Base-by-base conservation (phyloP, 2,113 vertebrate genomes). In the Diadophis punctatus region DNA sequence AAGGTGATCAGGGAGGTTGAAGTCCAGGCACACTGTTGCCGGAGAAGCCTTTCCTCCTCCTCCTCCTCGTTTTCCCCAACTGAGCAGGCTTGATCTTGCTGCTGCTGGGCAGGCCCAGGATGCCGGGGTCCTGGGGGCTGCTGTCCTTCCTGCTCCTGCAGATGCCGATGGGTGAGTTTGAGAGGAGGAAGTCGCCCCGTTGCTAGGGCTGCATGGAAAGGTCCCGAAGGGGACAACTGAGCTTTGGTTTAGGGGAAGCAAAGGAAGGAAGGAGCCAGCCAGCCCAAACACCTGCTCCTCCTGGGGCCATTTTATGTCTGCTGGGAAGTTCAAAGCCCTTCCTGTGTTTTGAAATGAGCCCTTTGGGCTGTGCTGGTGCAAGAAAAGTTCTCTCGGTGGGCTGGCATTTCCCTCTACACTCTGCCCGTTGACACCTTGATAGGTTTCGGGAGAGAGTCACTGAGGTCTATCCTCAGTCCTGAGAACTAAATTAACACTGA, bases 151-250 rank as follows among this genome's bases (percentile, higher is more conserved):
- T 94, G 90, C 93, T 89, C 43, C 3, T 92, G 68, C 68, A 8
- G 68, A 22, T 27, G 23, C 52, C 94, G 43, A 87, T 93, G 68
- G 96, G 96, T 97, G 88, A 95, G 96, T 55, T 34, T 25, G 48
- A 23, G n/a, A 7, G 11, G 34, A n/a, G 39, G 89, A 74, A 27
- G 48, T 23, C 8, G 2, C 14, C 7, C 7, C 10, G 27, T 9
- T 8, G n/a, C 10, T 51, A 12, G 48, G 68, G n/a, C 16, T 11
- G 87, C 20, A 2, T 11, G 27, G 3, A 7, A 39, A 23, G 20
- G 2, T 11, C 87, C 87, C 14, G n/a, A n/a, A 3, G 16, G 53
- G 27, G 16, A 2, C 27, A 51, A 11, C 25, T 3, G 5, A 86
- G 27, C 23, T 27, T 86, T 86, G n/a, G 4, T 87, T 30, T 2